These are phyloP conservation scores for Plecturocebus donacophilus DNA, from an alignment of 2,113 vertebrate genomes.

Conservation along the genomic window DNA sequence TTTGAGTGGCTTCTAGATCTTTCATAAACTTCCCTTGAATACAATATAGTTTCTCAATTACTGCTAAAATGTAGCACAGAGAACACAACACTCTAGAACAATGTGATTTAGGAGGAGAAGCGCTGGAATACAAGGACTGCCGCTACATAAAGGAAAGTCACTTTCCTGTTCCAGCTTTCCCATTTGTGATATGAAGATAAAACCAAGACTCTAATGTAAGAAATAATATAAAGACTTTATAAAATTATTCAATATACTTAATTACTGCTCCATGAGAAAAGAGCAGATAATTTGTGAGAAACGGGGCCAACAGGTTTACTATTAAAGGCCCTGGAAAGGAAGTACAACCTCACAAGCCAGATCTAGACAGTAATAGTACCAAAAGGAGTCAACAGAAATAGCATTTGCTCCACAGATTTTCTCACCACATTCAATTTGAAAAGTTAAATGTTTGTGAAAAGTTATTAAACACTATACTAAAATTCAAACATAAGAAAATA, in stretches of 20 bases:
- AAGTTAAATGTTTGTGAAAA: slow-evolving; percentile 16
- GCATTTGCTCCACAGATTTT: not conserved
- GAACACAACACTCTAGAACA: not conserved
- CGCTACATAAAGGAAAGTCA: not conserved
- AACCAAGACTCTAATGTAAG: not conserved
- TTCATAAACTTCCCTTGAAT: not conserved
- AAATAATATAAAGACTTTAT: slow-evolving; percentile 5
- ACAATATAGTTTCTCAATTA: slow-evolving; percentile 11
- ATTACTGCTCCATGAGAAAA: not conserved
- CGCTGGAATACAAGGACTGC: not conserved
- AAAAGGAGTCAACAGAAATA: not conserved
- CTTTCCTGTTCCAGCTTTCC: not conserved
- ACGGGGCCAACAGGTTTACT: not conserved
- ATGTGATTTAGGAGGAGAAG: not conserved
- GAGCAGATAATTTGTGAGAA: not conserved
- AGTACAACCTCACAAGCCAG: not conserved
- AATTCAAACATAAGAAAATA: not conserved
- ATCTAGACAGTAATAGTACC: not conserved
- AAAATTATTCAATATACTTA: not conserved
- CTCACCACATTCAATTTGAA: not conserved
- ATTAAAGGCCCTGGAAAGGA: not conserved
- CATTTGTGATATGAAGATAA: not conserved
- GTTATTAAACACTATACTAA: not conserved
- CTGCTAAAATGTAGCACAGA: not conserved
- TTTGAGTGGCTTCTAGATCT: not conserved